Evolutionary conservation across 2,797 vertebrate genomes (phyloP), one percentile per base, ranked within the genome.

Genomic region (Philypnodon macrostomus): DNA sequence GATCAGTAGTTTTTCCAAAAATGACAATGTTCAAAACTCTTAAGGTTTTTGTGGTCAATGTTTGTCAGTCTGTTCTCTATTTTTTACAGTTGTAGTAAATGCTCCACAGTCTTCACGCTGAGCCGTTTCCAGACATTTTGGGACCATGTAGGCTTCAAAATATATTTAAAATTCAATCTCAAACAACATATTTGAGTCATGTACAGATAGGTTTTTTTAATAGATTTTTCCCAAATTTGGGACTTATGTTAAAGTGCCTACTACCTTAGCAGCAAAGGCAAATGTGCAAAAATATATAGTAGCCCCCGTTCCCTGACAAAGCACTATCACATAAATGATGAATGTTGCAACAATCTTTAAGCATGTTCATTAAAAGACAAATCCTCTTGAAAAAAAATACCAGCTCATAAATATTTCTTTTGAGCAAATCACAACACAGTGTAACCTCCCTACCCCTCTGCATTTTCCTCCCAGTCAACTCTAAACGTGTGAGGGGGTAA

Each of bases 51-150:
- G 75, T 46, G 81, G 88, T 90, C 91, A 92, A 85, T 81, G 85
- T 87, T 80, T 91, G 88, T 89, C 92, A 93, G 90, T 89, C 92
- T 93, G 90, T 94, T n/a, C n/a, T n/a, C n/a, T n/a, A n/a, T n/a
- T n/a, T n/a, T n/a, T n/a, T n/a, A n/a, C n/a, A n/a, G n/a, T n/a
- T n/a, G n/a, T n/a, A n/a, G n/a, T n/a, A n/a, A n/a, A n/a, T n/a
- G n/a, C n/a, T n/a, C n/a, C n/a, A n/a, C n/a, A n/a, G n/a, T n/a
- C n/a, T n/a, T n/a, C n/a, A n/a, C n/a, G n/a, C n/a, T n/a, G n/a
- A n/a, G n/a, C n/a, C n/a, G n/a, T n/a, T n/a, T n/a, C n/a, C n/a
- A n/a, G n/a, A n/a, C n/a, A n/a, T 92, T 87, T 88, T 84, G 77
- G 91, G 94, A 93, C 91, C 94, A 93, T 93, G n/a, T n/a, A n/a